phyloP scores from a whole-genome alignment of 35 echinoderm and acorn worm species.

The Amphiura filiformis region DNA sequence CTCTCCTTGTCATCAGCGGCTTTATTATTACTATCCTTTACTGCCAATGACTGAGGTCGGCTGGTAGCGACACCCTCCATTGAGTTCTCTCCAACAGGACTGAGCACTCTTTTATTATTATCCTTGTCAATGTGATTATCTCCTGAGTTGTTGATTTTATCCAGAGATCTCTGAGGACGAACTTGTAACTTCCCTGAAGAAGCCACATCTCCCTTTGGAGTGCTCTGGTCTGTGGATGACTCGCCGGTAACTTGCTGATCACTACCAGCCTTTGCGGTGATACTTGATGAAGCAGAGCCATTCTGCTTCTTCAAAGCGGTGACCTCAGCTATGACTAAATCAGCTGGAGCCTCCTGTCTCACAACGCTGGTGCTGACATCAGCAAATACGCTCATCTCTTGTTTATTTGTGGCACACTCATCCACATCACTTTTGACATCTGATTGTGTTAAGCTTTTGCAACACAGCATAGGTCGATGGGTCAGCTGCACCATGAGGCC shows the following conservation, averaged over 20 bases:
- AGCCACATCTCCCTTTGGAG: not conserved
- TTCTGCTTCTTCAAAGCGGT: not conserved
- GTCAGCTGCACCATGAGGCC: conserved; percentile 17
- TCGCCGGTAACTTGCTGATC: conserved; percentile 29
- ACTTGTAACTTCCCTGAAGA: not conserved
- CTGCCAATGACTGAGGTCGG: not conserved
- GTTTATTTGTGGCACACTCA: conserved; percentile 80
- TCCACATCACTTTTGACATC: conserved; percentile 61
- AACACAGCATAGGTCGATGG: conserved; percentile 79
- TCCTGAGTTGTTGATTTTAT: not conserved
- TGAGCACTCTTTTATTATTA: not conserved
- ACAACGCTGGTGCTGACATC: conserved; percentile 31
- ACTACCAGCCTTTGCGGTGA: conserved; percentile 16
- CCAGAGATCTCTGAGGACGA: conserved; percentile 12
- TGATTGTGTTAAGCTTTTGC: conserved; percentile 69
- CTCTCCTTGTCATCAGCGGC: not conserved
- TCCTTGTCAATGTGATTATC: not conserved
- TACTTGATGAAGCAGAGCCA: not conserved
- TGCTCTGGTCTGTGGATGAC: conserved; percentile 38
- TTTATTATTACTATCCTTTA: not conserved
- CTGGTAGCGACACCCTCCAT: conserved; percentile 1
- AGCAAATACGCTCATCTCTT: conserved; percentile 77
- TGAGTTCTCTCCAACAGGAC: not conserved
- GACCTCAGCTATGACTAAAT: conserved; percentile 12
- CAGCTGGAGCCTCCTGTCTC: conserved; percentile 2